Base-by-base conservation (phyloP, 2,888 invertebrate species). In the Thymelicus acteon region DNA sequence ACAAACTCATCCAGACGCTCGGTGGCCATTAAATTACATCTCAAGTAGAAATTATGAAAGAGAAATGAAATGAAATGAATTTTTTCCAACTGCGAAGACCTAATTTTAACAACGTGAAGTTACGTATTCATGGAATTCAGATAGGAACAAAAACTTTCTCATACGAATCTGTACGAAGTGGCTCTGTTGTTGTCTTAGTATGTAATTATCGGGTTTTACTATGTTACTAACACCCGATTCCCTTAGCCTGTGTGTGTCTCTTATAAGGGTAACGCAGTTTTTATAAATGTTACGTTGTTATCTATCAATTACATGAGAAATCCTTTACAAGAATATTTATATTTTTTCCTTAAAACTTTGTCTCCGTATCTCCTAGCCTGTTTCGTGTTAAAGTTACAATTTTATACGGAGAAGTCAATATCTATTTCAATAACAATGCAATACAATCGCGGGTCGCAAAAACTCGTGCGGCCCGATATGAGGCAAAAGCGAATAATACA, bases 41-140 rank as follows among this genome's bases (percentile, higher is more conserved):
- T 52, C 6, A 15, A 54, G 49, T 10, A 31, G 57, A 57, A 68
- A 62, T 68, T 68, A 61, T 61, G 15, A 61, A 61, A 61, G 61
- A 4, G 61, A 31, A 62, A 68, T 54, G 49, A 19, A 52, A 68
- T 54, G 49, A 19, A 52, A 15, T 52, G 61, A 61, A 57, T 54
- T 24, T 61, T 68, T 54, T 31, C 61, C 61, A 8, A 47, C 68
- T 13, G 54, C 31, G 47, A 62, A 57, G 68, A 62, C 68, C 68
- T 68, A 68, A 68, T 62, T 68, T 57, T 60, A 68, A 62, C 47
- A 62, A 37, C 4, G 54, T 19, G 19, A 13, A 31, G 15, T 68
- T 62, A 54, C 62, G 62, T 68, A 68, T 68, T 68, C 61, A 68
- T 68, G 68, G 57, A 68, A 68, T 62, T 68, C 68, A 62, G 54